Base-by-base conservation (phyloP, 2,797 vertebrate species). In the Glyptemys insculpta region DNA sequence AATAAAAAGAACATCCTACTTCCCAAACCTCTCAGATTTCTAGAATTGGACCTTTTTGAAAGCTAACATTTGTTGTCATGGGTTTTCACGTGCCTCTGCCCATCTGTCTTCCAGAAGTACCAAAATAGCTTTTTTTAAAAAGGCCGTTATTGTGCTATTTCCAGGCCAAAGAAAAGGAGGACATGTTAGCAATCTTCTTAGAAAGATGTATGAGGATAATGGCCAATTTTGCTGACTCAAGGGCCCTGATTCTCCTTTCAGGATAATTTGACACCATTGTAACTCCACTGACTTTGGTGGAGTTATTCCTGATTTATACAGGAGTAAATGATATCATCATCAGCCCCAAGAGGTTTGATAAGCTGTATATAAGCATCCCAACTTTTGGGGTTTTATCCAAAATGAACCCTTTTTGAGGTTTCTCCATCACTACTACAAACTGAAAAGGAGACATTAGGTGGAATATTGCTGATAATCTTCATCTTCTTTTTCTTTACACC, bases 131-230 rank as follows among this genome's bases (percentile, higher is more conserved):
- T 47, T 25, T 6, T 72, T n/a, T 34, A 21, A 37, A 37, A 72
- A 72, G 89, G 8, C 10, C 6, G 79, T 95, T 94, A 56, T 85
- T 86, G 10, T 41, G 41, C 14, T 80, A 53, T 93, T 94, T 93
- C 12, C 31, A 27, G 68, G 27, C 79, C 92, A 4, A 7, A 44
- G 44, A 79, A 72, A 91, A 76, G 79, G 81, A 21, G 31, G 91
- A 85, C 81, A 2, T 29, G 15, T 72, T 87, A 57, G 1, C 41
- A 92, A 21, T 37, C 81, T 93, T 86, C 15, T 59, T 86, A 47
- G 52, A 41, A 81, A 94, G 76, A 62, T 53, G 88, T 5, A 91
- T 84, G 87, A 84, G 27, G 23, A 86, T 95, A 88, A 81, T 83
- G 50, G 8, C 19, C 68, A 93, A 4, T 14, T 87, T 82, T 87